Evolutionary conservation across 1,140 invertebrate genomes (phyloP).

Genomic region (Drosophila bocqueti): DNA sequence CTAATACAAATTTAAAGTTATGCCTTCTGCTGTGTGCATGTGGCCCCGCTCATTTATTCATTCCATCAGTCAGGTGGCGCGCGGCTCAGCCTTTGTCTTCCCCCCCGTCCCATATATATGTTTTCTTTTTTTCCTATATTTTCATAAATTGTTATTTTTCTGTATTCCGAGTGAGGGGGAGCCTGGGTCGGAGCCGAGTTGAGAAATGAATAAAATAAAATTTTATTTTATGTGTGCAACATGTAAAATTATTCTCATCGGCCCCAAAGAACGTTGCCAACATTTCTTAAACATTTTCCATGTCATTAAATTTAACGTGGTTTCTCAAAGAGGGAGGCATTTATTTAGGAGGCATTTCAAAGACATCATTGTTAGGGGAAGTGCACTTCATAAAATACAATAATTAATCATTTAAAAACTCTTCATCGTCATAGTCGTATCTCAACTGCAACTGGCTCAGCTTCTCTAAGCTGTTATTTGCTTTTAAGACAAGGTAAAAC

Average conservation of each 20-base stretch:
- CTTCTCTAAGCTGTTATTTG: background rate
- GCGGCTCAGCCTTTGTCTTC: constrained; percentile 29
- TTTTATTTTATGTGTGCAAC: constrained; percentile 84
- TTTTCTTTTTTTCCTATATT: constrained; percentile 14
- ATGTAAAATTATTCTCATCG: constrained; percentile 76
- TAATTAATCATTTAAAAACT: constrained; percentile 19
- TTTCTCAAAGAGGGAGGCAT: background rate
- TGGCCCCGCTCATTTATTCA: constrained; percentile 71
- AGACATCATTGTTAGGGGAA: background rate
- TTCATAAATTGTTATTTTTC: constrained; percentile 70
- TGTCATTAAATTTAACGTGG: constrained; percentile 63
- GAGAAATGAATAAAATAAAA: constrained; percentile 84
- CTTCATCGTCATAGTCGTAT: background rate
- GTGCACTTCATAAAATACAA: background rate
- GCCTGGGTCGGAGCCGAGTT: constrained; percentile 28
- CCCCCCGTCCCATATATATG: background rate
- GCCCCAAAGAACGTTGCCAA: constrained; percentile 9
- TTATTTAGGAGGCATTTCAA: constrained; percentile 14
- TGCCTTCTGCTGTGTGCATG: constrained; percentile 50
- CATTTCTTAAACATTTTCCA: constrained; percentile 42
- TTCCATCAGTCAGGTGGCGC: constrained; percentile 69
- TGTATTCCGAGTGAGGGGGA: constrained; percentile 47
- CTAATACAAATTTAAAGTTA: constrained; percentile 85
- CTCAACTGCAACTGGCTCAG: background rate
- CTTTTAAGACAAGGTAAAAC: background rate